Evolutionary conservation across 2,888 invertebrate species (phyloP).

Genomic region (Leucozona laternaria): DNA sequence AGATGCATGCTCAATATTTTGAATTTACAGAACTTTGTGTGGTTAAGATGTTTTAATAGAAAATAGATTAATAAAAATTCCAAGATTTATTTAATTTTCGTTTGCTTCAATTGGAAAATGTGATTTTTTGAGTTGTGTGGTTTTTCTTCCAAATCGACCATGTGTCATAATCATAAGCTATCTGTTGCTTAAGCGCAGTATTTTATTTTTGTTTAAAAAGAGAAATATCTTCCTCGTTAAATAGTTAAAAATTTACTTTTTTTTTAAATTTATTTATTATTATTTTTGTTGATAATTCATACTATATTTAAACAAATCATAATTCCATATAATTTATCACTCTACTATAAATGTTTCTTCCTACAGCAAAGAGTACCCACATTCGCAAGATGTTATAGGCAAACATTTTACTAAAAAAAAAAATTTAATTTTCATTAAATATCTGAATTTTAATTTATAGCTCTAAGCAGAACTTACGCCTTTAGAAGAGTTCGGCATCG

Average conservation of each 20-base stretch:
- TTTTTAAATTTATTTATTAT: conserved; percentile 10
- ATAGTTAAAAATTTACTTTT: not conserved
- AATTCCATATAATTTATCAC: conserved; percentile 18
- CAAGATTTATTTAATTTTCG: too few species aligned
- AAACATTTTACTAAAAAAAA: conserved; percentile 24
- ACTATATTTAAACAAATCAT: not conserved
- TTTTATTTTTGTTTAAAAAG: too few species aligned
- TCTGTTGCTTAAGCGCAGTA: too few species aligned
- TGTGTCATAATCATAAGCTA: too few species aligned
- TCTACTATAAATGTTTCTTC: conserved; percentile 1
- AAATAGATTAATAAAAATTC: too few species aligned
- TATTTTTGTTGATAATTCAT: not conserved
- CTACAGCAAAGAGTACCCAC: not conserved
- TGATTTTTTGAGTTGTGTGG: too few species aligned
- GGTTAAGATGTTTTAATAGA: too few species aligned
- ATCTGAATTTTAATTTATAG: not conserved
- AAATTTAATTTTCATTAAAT: not conserved
- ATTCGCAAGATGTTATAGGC: conserved; percentile 6
- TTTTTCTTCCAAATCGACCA: too few species aligned
- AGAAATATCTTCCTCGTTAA: too few species aligned
- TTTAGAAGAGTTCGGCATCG: conserved; percentile 33
- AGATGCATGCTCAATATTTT: too few species aligned
- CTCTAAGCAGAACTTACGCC: not conserved
- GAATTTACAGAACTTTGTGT: too few species aligned
- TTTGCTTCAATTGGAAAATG: too few species aligned